Percentiles rank a stretch among this genome's conserved stretches.
Conservation (phyloP, 2,888 invertebrate species). For the Sicus ferrugineus region DNA sequence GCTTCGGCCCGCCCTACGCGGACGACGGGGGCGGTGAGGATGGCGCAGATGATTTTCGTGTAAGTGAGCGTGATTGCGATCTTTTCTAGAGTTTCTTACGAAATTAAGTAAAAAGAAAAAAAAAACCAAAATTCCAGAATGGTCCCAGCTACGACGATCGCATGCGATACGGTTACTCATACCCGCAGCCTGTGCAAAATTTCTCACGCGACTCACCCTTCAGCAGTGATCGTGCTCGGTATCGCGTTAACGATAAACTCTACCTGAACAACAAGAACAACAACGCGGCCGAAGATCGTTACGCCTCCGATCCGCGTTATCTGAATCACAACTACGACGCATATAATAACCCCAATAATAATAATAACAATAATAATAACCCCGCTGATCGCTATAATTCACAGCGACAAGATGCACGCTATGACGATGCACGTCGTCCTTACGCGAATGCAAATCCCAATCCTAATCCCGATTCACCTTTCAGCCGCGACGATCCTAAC, state of each 20-base stretch:
- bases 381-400: constrained; percentile 25
- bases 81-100: background rate
- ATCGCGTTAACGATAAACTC: constrained; percentile 3
- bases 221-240: constrained; percentile 49
- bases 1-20: constrained; percentile 61
- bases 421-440: constrained; percentile 28
- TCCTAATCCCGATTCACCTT: constrained; percentile 20
- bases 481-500: constrained; percentile 41
- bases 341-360: too few relatives aligned
- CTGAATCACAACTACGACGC: constrained; percentile 54
- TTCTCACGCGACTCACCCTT: constrained; percentile 54
- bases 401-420: constrained; percentile 9
- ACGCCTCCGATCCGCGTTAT: constrained; percentile 43
- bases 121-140: constrained; percentile 51
- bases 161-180: constrained; percentile 55
- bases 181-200: constrained; percentile 51
- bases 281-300: constrained; percentile 36
- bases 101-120: too few relatives aligned
- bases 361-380: constrained; percentile 40
- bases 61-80: constrained; percentile 42
- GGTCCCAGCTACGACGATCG: constrained; percentile 61
- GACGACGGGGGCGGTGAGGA: constrained; percentile 54
- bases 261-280: constrained; percentile 33
- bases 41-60: constrained; percentile 60
- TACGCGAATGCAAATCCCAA: constrained; percentile 14